Percentiles rank a stretch among this genome's conserved stretches.
These are phyloP conservation scores for Bombus impatiens DNA, from an alignment of 1,140 invertebrate species.

Conservation along the genomic window DNA sequence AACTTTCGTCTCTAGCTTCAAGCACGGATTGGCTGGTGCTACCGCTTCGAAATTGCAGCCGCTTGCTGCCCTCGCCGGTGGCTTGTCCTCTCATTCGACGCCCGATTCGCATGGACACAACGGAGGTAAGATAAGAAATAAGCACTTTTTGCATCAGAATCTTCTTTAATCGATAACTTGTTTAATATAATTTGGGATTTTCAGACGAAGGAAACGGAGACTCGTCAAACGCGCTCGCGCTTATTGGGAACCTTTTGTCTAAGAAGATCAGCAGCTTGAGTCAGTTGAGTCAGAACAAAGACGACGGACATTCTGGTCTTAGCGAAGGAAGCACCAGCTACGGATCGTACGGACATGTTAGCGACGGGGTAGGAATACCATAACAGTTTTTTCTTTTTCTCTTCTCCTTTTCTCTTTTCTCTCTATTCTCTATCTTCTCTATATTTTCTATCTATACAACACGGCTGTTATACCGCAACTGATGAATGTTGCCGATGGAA, in stretches of 20 bases:
- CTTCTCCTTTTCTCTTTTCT: conserved; percentile 16
- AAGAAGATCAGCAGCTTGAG: conserved; percentile 60
- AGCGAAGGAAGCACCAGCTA: conserved; percentile 68
- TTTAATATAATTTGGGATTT: neutral
- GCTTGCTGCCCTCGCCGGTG: conserved; percentile 73
- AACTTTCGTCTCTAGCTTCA: conserved; percentile 72
- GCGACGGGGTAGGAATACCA: conserved; percentile 78
- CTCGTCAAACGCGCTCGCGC: conserved; percentile 1
- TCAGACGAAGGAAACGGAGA: conserved; percentile 10
- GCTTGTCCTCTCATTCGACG: conserved; percentile 59
- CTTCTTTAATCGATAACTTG: neutral
- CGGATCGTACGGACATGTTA: conserved; percentile 70
- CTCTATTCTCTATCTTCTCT: neutral
- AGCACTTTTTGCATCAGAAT: too few species aligned
- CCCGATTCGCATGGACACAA: neutral
- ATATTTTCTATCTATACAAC: neutral
- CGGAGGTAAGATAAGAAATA: neutral
- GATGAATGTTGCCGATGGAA: neutral
- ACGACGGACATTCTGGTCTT: conserved; percentile 82
- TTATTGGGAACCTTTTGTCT: conserved; percentile 64
- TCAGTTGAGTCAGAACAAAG: conserved; percentile 56
- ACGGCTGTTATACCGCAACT: neutral
- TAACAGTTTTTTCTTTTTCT: conserved; percentile 57
- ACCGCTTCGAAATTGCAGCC: conserved; percentile 76
- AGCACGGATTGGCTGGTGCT: conserved; percentile 71